Evolutionary conservation across 2,888 invertebrate species (phyloP).

Genomic region (Schizotus pectinicornis): DNA sequence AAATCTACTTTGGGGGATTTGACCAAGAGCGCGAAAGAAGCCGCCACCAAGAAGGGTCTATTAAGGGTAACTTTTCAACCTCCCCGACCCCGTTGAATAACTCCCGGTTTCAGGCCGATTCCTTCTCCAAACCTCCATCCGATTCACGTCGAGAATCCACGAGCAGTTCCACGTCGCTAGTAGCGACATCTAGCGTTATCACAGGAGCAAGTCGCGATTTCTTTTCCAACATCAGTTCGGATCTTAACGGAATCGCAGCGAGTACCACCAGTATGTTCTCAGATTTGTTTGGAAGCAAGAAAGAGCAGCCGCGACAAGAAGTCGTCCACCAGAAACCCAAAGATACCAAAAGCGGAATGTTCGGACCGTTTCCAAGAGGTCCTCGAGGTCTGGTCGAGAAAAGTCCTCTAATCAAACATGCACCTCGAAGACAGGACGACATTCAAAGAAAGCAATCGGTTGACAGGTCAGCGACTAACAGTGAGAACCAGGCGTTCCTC

Average conservation of each 20-base stretch:
- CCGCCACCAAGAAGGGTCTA: conserved; percentile 82
- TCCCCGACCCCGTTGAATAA: conserved; percentile 4
- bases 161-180: conserved; percentile 65
- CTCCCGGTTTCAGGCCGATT: conserved; percentile 48
- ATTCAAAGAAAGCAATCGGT: conserved; percentile 71
- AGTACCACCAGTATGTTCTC: conserved; percentile 94
- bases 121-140: conserved; percentile 48
- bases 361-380: conserved; percentile 79
- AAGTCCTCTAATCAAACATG: conserved; percentile 86
- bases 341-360: conserved; percentile 63
- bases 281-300: conserved; percentile 86
- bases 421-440: conserved; percentile 71
- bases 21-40: conserved; percentile 91
- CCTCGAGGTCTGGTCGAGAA: conserved; percentile 86
- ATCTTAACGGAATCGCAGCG: conserved; percentile 90
- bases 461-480: conserved; percentile 76
- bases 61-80: conserved; percentile 66
- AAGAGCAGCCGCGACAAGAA: conserved; percentile 43
- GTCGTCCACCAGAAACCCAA: conserved; percentile 53
- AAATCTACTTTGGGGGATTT: conserved; percentile 88
- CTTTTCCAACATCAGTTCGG: conserved; percentile 89
- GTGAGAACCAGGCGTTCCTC: conserved; percentile 92
- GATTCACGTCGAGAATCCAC: conserved; percentile 65
- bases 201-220: conserved; percentile 78
- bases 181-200: conserved; percentile 67